Base-by-base conservation (phyloP, 2,113 vertebrate genomes). In the Epinephelus moara region DNA sequence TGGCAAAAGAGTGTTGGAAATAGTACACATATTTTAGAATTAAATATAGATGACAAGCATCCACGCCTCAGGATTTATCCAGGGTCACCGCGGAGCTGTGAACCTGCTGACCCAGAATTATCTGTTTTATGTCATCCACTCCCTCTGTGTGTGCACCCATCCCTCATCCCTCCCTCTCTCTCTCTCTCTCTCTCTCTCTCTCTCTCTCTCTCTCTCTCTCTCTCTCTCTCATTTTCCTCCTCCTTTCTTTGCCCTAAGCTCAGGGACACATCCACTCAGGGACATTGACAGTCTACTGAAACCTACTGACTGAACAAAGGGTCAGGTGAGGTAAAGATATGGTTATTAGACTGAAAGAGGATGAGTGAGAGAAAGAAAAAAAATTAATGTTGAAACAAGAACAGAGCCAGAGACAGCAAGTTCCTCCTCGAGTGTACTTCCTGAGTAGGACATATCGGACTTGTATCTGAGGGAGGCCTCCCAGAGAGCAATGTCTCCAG, bases 401-500 rank as follows among this genome's bases (percentile, higher is more conserved):
- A 60, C 73, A 64, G 73, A 40, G 60, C 79, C 80, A 47, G 9
- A 40, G 60, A 81, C 80, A 47, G 9, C 33, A 19, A 56, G 64
- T 75, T 87, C 75, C 55, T 79, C n/a, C 30, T 21, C 19, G 49
- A 17, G 33, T 80, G 81, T 60, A 37, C 70, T 83, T 88, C 63
- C 67, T 70, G 40, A 53, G 67, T 17, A 6, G 71, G 74, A 75
- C 80, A 82, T 56, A 78, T 78, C 33, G 6, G 53, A 57, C 70
- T 62, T 73, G 74, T 62, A 55, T 88, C 63, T 63, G 66, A 75
- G 55, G 30, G 18, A 74, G 52, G 47, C 55, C 50, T 91, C 85
- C 71, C 47, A 83, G 45, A 82, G 69, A 83, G 62, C 64, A 69
- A 4, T 37, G 77, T 69, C 57, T 86, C 70, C 80, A 87, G 82